Evolutionary conservation across 2,113 vertebrate species (phyloP).

Genomic region (Petrocephalus zakoni): DNA sequence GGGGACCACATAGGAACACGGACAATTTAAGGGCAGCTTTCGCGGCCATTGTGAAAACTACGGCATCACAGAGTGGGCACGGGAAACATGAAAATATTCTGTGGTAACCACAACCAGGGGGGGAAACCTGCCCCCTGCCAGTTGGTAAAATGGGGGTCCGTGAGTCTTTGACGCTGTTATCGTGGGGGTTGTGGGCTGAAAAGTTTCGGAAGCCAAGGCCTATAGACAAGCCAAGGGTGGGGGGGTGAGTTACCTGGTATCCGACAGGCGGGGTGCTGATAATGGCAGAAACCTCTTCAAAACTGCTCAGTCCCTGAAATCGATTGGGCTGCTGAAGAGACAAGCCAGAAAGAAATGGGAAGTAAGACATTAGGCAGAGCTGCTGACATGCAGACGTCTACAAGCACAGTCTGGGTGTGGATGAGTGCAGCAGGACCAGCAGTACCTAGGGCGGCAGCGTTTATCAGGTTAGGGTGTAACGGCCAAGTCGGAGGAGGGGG

Average conservation of each 20-base stretch:
- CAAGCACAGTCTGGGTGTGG: background rate
- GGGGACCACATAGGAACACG: background rate
- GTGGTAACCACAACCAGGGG: no score
- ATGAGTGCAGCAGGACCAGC: background rate
- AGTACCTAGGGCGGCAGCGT: background rate
- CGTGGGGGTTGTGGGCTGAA: no score
- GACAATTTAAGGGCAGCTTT: background rate
- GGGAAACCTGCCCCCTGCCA: no score
- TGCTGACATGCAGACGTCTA: background rate
- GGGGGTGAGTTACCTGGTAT: conserved; percentile 72
- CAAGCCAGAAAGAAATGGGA: conserved; percentile 2
- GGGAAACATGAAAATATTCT: no score
- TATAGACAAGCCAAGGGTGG: background rate
- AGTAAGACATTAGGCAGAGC: background rate
- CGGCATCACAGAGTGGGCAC: background rate
- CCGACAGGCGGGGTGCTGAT: conserved; percentile 75
- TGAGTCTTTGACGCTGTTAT: no score
- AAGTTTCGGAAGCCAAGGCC: no score
- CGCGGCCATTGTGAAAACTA: background rate
- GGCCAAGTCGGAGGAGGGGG: background rate
- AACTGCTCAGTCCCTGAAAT: conserved; percentile 70
- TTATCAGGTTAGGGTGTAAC: background rate
- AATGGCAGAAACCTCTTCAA: conserved; percentile 69
- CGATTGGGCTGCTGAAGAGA: conserved; percentile 64
- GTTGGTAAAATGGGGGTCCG: no score